Conservation (phyloP, 2,888 invertebrate genomes). For the Pachycephus smyrnensis region DNA sequence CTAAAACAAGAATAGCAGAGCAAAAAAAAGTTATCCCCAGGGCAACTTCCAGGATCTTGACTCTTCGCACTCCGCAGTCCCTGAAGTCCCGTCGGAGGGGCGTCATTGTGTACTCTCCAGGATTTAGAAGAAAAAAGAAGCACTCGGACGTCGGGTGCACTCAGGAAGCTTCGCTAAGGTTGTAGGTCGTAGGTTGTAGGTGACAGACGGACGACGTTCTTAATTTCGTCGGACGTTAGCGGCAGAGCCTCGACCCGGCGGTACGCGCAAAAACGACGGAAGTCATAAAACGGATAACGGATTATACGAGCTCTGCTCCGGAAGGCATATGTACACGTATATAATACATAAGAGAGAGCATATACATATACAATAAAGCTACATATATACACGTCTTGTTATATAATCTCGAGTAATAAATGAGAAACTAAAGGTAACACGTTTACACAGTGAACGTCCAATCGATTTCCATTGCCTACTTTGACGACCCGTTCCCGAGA, state of each 20-base stretch:
- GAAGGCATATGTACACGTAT: constrained; percentile 4
- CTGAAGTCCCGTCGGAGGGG: not conserved
- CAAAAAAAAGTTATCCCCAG: not conserved
- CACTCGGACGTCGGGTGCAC: not conserved
- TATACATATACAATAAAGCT: not conserved
- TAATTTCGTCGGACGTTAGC: constrained; percentile 53
- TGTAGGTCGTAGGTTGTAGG: constrained; percentile 15
- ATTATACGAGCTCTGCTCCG: constrained; percentile 26
- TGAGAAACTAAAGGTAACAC: not conserved
- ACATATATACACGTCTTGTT: not conserved
- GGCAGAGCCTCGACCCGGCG: constrained; percentile 18
- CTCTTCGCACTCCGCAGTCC: not conserved
- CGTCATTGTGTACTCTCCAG: not conserved
- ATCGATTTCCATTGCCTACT: not conserved
- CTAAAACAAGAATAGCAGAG: not conserved
- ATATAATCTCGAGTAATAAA: constrained; percentile 1
- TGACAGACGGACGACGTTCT: constrained; percentile 53
- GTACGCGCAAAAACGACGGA: constrained; percentile 29
- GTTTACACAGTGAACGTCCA: not conserved
- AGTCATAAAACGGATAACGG: constrained; percentile 21
- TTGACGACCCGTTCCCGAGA: not conserved
- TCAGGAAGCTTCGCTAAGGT: not conserved
- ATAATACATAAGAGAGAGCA: not conserved
- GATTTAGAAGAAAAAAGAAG: not conserved
- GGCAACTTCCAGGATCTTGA: not conserved